These are phyloP conservation scores for Malthinus seriepunctatus DNA, from an alignment of 2,888 invertebrate species.

Conservation along the genomic window DNA sequence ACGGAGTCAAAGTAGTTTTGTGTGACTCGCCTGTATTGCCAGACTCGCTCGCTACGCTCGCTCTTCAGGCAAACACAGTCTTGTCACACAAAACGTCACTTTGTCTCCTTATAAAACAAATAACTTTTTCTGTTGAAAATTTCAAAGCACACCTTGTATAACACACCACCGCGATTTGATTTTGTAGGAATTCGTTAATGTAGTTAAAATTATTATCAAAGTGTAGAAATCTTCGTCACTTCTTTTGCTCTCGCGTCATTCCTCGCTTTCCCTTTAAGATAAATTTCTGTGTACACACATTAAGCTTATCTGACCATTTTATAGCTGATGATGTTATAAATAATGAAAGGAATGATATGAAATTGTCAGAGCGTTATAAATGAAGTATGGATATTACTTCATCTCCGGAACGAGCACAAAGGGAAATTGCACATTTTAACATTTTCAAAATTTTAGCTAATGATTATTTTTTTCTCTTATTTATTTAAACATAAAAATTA, in stretches of 20 bases:
- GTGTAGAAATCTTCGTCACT: too few relatives aligned
- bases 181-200: too few relatives aligned
- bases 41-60: too few relatives aligned
- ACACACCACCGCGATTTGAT: background rate
- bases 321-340: slow-evolving; percentile 29
- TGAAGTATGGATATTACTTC: slow-evolving; percentile 24
- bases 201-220: background rate
- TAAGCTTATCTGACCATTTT: slow-evolving; percentile 24
- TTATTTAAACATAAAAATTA: background rate
- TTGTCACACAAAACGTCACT: too few relatives aligned
- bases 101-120: too few relatives aligned
- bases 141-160: background rate
- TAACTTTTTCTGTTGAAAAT: too few relatives aligned
- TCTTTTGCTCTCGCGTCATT: background rate
- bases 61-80: too few relatives aligned
- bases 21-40: too few relatives aligned
- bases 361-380: slow-evolving; percentile 26
- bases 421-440: slow-evolving; percentile 11
- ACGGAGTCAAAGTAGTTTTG: too few relatives aligned
- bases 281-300: slow-evolving; percentile 16
- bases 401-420: slow-evolving; percentile 18
- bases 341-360: slow-evolving; percentile 30
- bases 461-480: background rate
- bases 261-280: slow-evolving; percentile 6
- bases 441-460: slow-evolving; percentile 7